phyloP scores from a whole-genome alignment of 1,140 invertebrate genomes.

The Drosophila asahinai region DNA sequence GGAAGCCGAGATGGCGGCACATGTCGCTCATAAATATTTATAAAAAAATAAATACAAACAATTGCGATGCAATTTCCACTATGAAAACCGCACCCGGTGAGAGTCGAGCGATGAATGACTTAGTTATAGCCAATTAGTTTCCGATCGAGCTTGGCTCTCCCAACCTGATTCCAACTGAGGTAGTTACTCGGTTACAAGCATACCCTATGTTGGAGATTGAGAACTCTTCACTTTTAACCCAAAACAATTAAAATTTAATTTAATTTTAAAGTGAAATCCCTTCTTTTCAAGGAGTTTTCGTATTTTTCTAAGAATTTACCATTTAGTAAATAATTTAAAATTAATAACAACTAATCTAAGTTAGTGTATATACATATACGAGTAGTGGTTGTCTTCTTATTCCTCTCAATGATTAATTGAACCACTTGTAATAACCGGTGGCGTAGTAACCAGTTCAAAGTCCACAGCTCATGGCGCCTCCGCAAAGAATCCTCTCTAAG shows the following conservation, averaged over 20 bases:
- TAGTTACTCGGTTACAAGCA: neutral
- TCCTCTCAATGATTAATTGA: too few species aligned
- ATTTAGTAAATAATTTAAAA: too few species aligned
- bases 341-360: too few species aligned
- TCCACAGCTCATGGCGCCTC: too few species aligned
- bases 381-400: too few species aligned
- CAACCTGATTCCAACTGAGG: constrained; percentile 12
- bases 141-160: neutral
- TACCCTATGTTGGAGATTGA: neutral
- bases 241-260: neutral
- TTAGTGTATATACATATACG: too few species aligned
- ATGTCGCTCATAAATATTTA: constrained; percentile 15
- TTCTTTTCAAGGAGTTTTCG: neutral
- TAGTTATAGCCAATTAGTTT: neutral
- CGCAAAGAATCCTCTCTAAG: too few species aligned
- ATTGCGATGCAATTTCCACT: neutral
- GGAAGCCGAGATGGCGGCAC: constrained; percentile 3
- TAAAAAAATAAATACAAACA: constrained; percentile 6
- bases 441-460: too few species aligned
- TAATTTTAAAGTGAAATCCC: neutral
- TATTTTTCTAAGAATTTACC: neutral
- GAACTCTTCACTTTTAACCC: neutral
- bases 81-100: neutral
- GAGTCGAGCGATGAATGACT: neutral
- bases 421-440: too few species aligned